Evolutionary conservation across 2,888 invertebrate genomes (phyloP).

Genomic region (Pseudeuparius sepicola): DNA sequence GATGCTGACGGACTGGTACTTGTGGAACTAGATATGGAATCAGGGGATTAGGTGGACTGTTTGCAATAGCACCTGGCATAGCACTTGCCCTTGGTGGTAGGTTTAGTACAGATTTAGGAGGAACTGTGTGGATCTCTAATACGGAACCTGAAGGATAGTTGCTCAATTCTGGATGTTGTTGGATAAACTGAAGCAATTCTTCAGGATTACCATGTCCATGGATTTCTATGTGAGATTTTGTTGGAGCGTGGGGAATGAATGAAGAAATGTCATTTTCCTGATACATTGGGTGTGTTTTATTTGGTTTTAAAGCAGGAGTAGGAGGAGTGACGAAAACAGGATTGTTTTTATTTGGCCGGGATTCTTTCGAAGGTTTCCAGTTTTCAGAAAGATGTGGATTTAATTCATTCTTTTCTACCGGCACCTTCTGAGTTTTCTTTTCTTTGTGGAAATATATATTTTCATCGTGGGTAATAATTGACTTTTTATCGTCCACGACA

Average conservation of each 20-base stretch:
- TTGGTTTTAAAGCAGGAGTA: constrained; percentile 1
- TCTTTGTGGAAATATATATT: too few relatives aligned
- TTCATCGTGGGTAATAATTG: too few relatives aligned
- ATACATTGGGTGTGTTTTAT: constrained; percentile 1
- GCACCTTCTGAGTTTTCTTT: too few relatives aligned
- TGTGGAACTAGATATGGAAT: constrained; percentile 28
- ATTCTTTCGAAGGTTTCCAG: too few relatives aligned
- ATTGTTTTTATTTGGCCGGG: constrained; percentile 23
- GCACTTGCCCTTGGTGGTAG: too few relatives aligned
- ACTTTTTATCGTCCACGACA: constrained; percentile 17
- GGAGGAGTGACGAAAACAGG: constrained; percentile 27
- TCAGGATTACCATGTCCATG: constrained; percentile 34
- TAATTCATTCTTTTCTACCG: too few relatives aligned
- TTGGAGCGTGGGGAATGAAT: constrained; percentile 1
- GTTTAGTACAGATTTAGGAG: too few relatives aligned
- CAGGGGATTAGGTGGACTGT: constrained; percentile 22
- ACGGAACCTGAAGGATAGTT: constrained; percentile 38
- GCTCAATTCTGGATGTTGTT: constrained; percentile 37
- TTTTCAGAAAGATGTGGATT: constrained; percentile 20
- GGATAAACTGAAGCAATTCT: constrained; percentile 36
- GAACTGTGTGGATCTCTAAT: constrained; percentile 33
- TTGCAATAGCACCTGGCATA: too few relatives aligned
- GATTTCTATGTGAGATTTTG: constrained; percentile 24
- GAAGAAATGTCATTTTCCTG: constrained; percentile 14
- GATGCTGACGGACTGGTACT: constrained; percentile 22